Conservation (phyloP, 1,140 invertebrate species). For the Harpegnathos saltator region DNA sequence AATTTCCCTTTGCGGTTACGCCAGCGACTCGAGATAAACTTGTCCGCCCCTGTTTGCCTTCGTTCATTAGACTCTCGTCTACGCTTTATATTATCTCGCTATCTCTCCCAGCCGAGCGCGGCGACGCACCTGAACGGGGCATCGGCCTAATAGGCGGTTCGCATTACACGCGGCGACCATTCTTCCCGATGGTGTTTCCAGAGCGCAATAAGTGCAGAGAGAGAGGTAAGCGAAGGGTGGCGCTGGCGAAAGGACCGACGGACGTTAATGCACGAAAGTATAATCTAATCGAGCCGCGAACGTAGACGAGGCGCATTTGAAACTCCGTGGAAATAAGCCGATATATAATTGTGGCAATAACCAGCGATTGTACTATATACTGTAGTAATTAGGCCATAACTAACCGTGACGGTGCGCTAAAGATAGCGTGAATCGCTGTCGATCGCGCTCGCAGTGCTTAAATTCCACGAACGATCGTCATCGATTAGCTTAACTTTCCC, state of each 20-base stretch:
- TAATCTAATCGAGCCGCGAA: conserved; percentile 18
- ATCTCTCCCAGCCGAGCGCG: conserved; percentile 1
- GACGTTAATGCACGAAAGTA: conserved; percentile 8
- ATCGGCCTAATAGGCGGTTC: conserved; percentile 19
- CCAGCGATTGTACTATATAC: neutral
- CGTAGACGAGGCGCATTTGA: neutral
- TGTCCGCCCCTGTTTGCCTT: conserved; percentile 20
- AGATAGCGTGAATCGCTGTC: neutral
- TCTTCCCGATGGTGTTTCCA: neutral
- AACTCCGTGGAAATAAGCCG: neutral
- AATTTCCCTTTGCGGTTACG: conserved; percentile 47
- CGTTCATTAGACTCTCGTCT: conserved; percentile 57
- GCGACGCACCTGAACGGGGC: conserved; percentile 17
- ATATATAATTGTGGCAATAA: neutral
- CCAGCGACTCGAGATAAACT: conserved; percentile 46
- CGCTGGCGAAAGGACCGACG: too few species aligned
- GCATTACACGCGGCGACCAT: conserved; percentile 35
- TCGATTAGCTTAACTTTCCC: too few species aligned
- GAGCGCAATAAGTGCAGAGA: neutral
- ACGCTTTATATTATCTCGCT: conserved; percentile 53
- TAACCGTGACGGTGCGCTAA: neutral
- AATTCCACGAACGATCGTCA: too few species aligned
- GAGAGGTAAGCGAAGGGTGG: too few species aligned
- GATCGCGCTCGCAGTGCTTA: too few species aligned
- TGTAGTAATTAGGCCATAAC: too few species aligned